Evolutionary conservation across 2,888 invertebrate genomes (phyloP).

Genomic region (Standfussiana lucernea): DNA sequence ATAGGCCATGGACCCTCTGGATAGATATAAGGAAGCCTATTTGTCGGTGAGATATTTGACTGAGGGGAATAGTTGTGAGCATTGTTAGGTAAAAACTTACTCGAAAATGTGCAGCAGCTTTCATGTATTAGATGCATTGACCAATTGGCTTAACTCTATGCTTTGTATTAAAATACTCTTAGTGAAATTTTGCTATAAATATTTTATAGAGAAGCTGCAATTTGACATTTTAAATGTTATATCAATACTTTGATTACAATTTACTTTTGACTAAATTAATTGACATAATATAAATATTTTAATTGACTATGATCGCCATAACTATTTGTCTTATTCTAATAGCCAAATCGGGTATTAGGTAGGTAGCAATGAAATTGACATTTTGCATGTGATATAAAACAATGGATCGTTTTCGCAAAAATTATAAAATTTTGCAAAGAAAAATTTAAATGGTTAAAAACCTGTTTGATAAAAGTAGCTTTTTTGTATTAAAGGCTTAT

Average conservation of each 20-base stretch:
- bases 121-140: conserved; percentile 25
- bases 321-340: conserved; percentile 61
- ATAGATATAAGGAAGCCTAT: conserved; percentile 44
- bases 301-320: conserved; percentile 47
- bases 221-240: conserved; percentile 21
- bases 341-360: conserved; percentile 61
- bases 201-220: conserved; percentile 2
- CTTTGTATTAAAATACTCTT: conserved; percentile 44
- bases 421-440: conserved; percentile 39
- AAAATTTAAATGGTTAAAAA: conserved; percentile 37
- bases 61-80: conserved; percentile 63
- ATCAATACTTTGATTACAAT: conserved; percentile 1
- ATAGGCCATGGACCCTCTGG: conserved; percentile 44
- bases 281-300: background rate
- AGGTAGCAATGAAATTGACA: conserved; percentile 58
- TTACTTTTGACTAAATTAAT: conserved; percentile 29
- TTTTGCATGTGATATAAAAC: conserved; percentile 59
- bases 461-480: background rate
- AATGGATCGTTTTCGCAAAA: conserved; percentile 44
- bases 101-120: conserved; percentile 18
- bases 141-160: conserved; percentile 29
- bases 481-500: conserved; percentile 3
- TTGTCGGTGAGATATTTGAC: conserved; percentile 37
- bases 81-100: conserved; percentile 32
- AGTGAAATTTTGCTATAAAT: conserved; percentile 33